Evolutionary conservation across 2,888 invertebrate species (phyloP), one percentile per base, ranked within the genome.

Genomic region (Macrosiphum euphorbiae): DNA sequence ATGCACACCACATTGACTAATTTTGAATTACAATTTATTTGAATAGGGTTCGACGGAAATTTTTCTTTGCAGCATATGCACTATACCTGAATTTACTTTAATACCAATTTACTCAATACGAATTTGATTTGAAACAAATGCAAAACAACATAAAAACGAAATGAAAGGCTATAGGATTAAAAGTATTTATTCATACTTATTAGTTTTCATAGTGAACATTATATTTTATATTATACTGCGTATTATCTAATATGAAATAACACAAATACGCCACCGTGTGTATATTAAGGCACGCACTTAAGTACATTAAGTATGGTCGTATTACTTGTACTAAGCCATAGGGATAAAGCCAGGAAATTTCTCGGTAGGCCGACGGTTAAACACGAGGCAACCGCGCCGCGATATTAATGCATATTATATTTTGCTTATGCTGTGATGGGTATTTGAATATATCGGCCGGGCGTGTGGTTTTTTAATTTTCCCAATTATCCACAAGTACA

Each of bases 221-320:
- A 67, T 26, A 58, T 58, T 58, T 8, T 58, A 26, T 26, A 58
- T 67, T n/a, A 16, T 67, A 67, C n/a, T n/a, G n/a, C 67, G n/a
- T 61, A 61, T 67, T 67, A n/a, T 67, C 13, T 67, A 13, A 67
- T 16, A 16, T 67, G 16, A 67, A n/a, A 67, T 67, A 67, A 67
- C 84, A 41, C 44, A 44, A 35, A 41, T 85, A 85, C 4, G 8
- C 28, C 11, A 7, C 41, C 24, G 3, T 58, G 20, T 44, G 47
- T 67, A 55, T 20, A 90, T 47, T n/a, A n/a, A 61, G 28, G 26
- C 41, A 90, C 4, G 44, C 24, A 67, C 20, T 89, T 35, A 35
- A 78, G 20, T 44, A 61, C 44, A 89, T 89, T 61, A 61, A 28
- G n/a, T 44, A 41, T 44, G 89, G 44, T 89, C 58, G 78, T 78